Percentiles rank a stretch among this genome's conserved stretches.
phyloP scores from a whole-genome alignment of 2,113 vertebrate genomes.

The Oryzias javanicus region DNA sequence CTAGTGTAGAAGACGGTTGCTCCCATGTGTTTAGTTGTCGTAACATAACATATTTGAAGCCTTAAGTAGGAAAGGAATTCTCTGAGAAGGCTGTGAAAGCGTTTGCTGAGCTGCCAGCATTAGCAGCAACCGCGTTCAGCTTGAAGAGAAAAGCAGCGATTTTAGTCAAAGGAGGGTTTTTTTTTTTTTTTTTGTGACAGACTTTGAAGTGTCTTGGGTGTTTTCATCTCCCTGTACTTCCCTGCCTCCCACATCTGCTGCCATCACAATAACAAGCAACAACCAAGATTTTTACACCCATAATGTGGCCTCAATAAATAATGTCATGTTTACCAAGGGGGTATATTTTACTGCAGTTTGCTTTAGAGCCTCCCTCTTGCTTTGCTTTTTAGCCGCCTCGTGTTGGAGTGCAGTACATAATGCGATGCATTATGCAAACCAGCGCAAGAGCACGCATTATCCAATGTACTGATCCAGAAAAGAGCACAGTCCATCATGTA shows the following conservation, averaged over 20 bases:
- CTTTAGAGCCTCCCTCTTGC: conserved; percentile 36
- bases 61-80: not conserved
- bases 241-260: conserved; percentile 62
- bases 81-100: conserved; percentile 1
- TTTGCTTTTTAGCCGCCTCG: conserved; percentile 16
- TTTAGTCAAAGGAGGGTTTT: conserved; percentile 9
- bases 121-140: conserved; percentile 27
- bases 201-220: conserved; percentile 52
- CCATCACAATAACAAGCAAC: conserved; percentile 64
- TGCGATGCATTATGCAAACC: conserved; percentile 35
- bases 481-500: conserved; percentile 3
- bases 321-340: conserved; percentile 63
- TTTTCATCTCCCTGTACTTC: conserved; percentile 36
- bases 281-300: conserved; percentile 58
- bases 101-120: conserved; percentile 7
- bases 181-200: conserved; percentile 33
- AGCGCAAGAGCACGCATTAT: conserved; percentile 30
- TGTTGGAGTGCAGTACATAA: conserved; percentile 38
- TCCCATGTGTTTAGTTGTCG: too few relatives aligned
- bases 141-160: conserved; percentile 34
- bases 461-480: conserved; percentile 32
- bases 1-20: too few relatives aligned
- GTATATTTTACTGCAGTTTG: conserved; percentile 66
- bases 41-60: conserved; percentile 1
- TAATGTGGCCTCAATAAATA: conserved; percentile 71